These are phyloP conservation scores for Drepana arcuata DNA, from an alignment of 1,140 invertebrate genomes.

Conservation along the genomic window DNA sequence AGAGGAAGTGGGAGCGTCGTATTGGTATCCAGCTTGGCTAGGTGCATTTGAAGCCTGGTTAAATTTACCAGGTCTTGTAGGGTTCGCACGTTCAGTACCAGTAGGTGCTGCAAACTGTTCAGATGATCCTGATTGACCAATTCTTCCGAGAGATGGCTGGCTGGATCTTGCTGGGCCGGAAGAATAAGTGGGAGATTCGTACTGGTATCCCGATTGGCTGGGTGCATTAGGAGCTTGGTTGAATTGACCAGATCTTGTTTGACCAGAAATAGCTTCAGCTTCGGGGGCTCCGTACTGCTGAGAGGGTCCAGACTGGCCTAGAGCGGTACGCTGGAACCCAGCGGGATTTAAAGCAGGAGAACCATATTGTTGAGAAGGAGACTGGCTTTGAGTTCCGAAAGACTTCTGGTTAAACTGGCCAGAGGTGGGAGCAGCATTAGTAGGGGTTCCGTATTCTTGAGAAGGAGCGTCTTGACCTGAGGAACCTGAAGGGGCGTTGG, in stretches of 20 bases:
- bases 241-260: conserved; percentile 1
- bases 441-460: conserved; percentile 11
- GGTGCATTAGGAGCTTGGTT: conserved; percentile 3
- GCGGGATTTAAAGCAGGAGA: not conserved
- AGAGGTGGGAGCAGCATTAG: not conserved
- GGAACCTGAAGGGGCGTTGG: conserved; percentile 4
- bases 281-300: conserved; percentile 7
- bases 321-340: not conserved
- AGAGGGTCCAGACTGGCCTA: conserved; percentile 6
- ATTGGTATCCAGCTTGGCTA: conserved; percentile 16
- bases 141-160: conserved; percentile 1
- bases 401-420: too few relatives aligned
- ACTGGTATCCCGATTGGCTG: conserved; percentile 16
- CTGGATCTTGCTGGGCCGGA: too few relatives aligned
- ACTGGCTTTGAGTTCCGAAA: not conserved
- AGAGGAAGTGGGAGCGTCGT: conserved; percentile 6
- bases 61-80: too few relatives aligned
- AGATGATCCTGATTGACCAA: conserved; percentile 9
- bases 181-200: conserved; percentile 10
- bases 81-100: conserved; percentile 1
- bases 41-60: conserved; percentile 4
- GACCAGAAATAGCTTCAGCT: too few relatives aligned
- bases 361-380: not conserved
- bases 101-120: conserved; percentile 1
- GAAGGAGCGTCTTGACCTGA: conserved; percentile 5